Evolutionary conservation across 2,888 invertebrate species (phyloP), one percentile per base, ranked within the genome.

Genomic region (Orthosia gracilis): DNA sequence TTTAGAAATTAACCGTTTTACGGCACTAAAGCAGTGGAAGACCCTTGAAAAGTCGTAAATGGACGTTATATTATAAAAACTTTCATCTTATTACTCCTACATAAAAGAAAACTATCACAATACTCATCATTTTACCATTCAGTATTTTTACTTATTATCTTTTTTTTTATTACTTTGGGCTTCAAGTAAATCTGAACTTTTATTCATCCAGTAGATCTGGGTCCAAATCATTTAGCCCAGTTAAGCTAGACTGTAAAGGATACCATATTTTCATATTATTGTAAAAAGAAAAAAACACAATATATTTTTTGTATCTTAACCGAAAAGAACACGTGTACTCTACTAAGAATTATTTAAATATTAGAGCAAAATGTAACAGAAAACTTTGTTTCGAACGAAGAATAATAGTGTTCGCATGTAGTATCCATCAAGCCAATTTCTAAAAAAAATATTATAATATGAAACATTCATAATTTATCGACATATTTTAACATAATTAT

Each of bases 151-250:
- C 49, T 23, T 78, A 57, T 50, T 23, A 57, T 57, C 55, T 68
- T 50, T 23, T 78, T 69, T 76, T n/a, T 62, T 55, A 78, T 69
- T 78, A 26, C 26, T 26, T 40, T 45, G 45, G 61, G 61, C 21
- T 77, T 78, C 21, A 55, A 9, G 61, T 50, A 69, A 78, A 61
- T 57, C 61, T 55, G 55, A 76, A 55, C 61, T 69, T 78, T 78
- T n/a, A 50, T 62, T 62, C 45, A 62, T 76, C 78, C 45, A 45
- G 50, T 55, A 55, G 21, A 77, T 77, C 18, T 69, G 21, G 70
- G 50, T 50, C 55, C 3, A 69, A 76, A 78, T 62, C 70, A 70
- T 69, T 69, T 69, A 50, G 15, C 55, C 21, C 40, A 15, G 50
- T 57, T 18, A 65, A 18, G 26, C 45, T 62, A 62, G 45, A 13